These are phyloP conservation scores for Diabrotica balteata DNA, from an alignment of 2,888 invertebrate species.

Conservation along the genomic window DNA sequence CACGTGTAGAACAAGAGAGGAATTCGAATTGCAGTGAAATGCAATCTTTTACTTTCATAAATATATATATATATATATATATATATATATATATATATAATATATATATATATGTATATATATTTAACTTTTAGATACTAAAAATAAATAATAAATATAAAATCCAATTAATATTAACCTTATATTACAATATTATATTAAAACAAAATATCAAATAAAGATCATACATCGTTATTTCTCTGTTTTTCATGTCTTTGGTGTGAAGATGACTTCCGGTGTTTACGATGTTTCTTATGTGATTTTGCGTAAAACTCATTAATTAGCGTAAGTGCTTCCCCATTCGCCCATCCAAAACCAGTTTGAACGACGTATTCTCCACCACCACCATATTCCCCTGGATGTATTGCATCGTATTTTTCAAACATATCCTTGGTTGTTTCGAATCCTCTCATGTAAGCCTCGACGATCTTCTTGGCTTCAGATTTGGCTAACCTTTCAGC, in stretches of 20 bases:
- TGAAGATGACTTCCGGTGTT: not conserved
- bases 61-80: too few relatives aligned
- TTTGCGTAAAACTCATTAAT: conserved; percentile 64
- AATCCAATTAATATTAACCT: not conserved
- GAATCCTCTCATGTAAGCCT: conserved; percentile 71
- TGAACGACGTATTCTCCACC: conserved; percentile 73
- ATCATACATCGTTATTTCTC: not conserved
- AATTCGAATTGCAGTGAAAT: too few relatives aligned
- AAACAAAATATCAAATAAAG: not conserved
- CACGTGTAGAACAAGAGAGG: too few relatives aligned
- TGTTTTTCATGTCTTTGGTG: not conserved
- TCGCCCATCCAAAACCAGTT: conserved; percentile 55
- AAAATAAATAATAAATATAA: too few relatives aligned
- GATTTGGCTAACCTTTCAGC: conserved; percentile 68
- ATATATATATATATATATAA: too few relatives aligned
- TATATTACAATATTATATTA: conserved; percentile 2
- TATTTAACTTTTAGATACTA: too few relatives aligned
- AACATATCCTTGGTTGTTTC: conserved; percentile 70
- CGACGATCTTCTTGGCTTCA: conserved; percentile 74
- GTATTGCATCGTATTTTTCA: conserved; percentile 74
- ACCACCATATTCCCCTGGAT: conserved; percentile 71
- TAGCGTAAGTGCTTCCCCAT: conserved; percentile 49
- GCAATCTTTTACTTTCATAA: too few relatives aligned
- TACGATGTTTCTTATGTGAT: not conserved
- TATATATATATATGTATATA: too few relatives aligned